phyloP scores from a whole-genome alignment of 2,888 invertebrate species.

The Epistrophella euchroma region DNA sequence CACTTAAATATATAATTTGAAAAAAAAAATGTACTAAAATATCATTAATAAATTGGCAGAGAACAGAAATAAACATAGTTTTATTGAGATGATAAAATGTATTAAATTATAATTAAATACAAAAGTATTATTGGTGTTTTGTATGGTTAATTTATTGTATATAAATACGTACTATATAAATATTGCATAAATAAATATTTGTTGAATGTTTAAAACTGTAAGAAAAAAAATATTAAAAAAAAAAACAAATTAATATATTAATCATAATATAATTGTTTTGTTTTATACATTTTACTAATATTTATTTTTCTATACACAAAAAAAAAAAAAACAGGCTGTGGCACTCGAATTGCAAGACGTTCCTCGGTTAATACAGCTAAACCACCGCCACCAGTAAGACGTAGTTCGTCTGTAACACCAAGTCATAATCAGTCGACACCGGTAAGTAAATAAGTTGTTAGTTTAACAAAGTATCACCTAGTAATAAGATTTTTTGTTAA shows the following conservation, averaged over 20 bases:
- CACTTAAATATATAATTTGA: constrained; percentile 34
- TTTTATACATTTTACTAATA: constrained; percentile 37
- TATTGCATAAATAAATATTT: constrained; percentile 42
- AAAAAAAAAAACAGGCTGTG: constrained; percentile 77
- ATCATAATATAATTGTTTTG: background rate
- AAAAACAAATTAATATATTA: constrained; percentile 5
- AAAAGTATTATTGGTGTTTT: constrained; percentile 67
- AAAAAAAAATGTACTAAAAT: constrained; percentile 27
- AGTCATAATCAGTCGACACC: constrained; percentile 81
- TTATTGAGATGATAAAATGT: constrained; percentile 64
- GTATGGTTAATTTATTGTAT: constrained; percentile 62
- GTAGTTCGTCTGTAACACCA: constrained; percentile 88
- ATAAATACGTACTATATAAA: constrained; percentile 38
- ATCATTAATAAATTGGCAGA: constrained; percentile 50
- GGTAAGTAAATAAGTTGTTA: constrained; percentile 79
- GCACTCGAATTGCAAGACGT: constrained; percentile 83
- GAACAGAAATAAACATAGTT: constrained; percentile 25
- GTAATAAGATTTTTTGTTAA: background rate
- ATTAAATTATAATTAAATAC: constrained; percentile 19
- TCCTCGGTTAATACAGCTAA: constrained; percentile 85
- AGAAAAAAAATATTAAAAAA: constrained; percentile 10
- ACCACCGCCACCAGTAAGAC: constrained; percentile 93
- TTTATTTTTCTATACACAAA: constrained; percentile 52
- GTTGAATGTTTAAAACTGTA: constrained; percentile 58
- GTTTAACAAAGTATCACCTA: background rate